These are phyloP conservation scores for Agelastica alni DNA, from an alignment of 2,888 invertebrate species.

Conservation along the genomic window DNA sequence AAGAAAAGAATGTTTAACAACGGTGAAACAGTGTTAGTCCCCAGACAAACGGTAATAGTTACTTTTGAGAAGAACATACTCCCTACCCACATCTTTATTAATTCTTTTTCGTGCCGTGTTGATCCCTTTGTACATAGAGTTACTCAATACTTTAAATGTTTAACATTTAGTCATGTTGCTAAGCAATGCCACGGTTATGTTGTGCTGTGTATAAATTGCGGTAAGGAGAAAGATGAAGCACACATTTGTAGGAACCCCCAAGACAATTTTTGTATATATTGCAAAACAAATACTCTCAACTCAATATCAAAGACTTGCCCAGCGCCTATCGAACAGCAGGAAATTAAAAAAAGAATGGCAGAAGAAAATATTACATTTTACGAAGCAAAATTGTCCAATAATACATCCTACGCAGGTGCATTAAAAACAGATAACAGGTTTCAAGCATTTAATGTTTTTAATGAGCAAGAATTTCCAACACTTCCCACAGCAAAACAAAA, in stretches of 20 bases:
- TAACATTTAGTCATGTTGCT: slow-evolving; percentile 3
- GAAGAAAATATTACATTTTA: neutral
- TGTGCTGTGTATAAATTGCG: neutral
- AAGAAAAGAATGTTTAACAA: neutral
- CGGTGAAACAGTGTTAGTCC: neutral
- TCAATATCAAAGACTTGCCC: neutral
- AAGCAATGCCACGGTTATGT: neutral
- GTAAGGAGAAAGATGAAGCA: neutral
- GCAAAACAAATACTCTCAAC: neutral
- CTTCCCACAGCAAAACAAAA: neutral
- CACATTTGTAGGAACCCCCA: neutral
- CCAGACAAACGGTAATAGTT: neutral
- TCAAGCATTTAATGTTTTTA: neutral
- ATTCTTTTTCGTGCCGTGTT: neutral
- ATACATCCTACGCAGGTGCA: neutral
- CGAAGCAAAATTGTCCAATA: neutral
- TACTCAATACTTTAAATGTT: neutral
- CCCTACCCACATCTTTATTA: neutral
- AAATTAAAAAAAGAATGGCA: neutral
- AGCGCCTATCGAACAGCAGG: neutral
- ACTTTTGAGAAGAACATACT: neutral
- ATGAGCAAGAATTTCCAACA: neutral
- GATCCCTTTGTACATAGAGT: neutral
- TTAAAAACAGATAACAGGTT: neutral
- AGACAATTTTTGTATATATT: neutral